Percentiles rank a stretch among this genome's conserved stretches.
Evolutionary conservation across 1,140 invertebrate genomes (phyloP).

Genomic region (Rhysida immarginata): DNA sequence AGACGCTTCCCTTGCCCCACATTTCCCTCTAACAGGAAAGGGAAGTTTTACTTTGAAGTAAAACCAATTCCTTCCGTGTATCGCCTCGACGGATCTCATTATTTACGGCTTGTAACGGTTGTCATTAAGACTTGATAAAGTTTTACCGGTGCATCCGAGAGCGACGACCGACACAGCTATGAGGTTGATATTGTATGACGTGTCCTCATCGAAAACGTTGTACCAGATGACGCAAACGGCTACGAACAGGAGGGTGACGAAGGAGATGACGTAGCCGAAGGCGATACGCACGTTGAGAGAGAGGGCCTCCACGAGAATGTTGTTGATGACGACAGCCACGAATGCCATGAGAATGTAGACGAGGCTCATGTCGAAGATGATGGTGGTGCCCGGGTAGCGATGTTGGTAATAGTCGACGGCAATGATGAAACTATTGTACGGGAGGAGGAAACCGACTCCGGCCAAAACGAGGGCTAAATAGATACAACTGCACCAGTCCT

Average conservation of each 20-base stretch:
- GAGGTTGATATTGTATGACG: constrained; percentile 64
- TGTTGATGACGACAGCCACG: constrained; percentile 68
- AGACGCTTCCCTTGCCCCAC: no score
- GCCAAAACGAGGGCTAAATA: constrained; percentile 65
- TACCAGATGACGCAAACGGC: constrained; percentile 69
- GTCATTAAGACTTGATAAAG: no score
- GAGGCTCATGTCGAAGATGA: constrained; percentile 81
- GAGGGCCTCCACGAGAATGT: constrained; percentile 65
- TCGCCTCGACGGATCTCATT: no score
- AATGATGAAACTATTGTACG: constrained; percentile 83
- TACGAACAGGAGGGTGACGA: constrained; percentile 62
- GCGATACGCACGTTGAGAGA: constrained; percentile 65
- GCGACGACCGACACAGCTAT: constrained; percentile 67
- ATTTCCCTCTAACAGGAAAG: no score
- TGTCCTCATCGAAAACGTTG: constrained; percentile 51
- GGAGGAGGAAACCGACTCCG: constrained; percentile 75
- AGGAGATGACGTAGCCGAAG: constrained; percentile 70
- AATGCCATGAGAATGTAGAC: constrained; percentile 77
- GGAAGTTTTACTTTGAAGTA: no score
- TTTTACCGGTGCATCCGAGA: constrained; percentile 75
- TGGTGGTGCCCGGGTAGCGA: constrained; percentile 61
- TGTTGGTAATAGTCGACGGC: constrained; percentile 77
- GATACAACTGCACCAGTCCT: constrained; percentile 45
- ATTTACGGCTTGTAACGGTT: no score
- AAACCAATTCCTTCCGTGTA: no score